Conservation (phyloP, 1,140 invertebrate genomes). For the Drosophila fuyamai region DNA sequence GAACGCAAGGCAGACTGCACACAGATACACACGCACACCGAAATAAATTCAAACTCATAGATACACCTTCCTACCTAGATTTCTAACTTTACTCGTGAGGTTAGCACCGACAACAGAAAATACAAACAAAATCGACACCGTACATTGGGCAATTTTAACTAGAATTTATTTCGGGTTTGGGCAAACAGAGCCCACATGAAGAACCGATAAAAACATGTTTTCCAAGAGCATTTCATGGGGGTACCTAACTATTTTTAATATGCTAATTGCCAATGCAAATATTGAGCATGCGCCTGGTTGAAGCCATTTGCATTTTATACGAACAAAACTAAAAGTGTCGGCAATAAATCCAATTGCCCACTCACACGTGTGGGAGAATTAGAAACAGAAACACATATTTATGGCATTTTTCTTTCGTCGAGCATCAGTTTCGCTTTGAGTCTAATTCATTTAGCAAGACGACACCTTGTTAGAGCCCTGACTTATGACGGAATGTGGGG, state of each 20-base stretch:
- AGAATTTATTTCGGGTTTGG: constrained; percentile 56
- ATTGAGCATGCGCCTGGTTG: constrained; percentile 60
- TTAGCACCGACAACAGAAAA: constrained; percentile 5
- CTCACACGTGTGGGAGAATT: constrained; percentile 10
- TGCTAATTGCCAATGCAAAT: constrained; percentile 72
- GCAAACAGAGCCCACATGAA: constrained; percentile 10
- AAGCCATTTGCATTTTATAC: constrained; percentile 68
- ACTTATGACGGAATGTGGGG: constrained; percentile 45
- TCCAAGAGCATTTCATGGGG: constrained; percentile 1
- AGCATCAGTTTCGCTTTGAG: constrained; percentile 26
- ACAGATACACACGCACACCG: constrained; percentile 1
- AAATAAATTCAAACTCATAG: constrained; percentile 1
- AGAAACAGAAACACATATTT: constrained; percentile 38
- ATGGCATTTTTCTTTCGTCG: constrained; percentile 26
- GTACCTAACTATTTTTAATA: constrained; percentile 32
- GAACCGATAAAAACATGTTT: constrained; percentile 4
- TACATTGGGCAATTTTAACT: constrained; percentile 64
- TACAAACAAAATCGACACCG: constrained; percentile 31
- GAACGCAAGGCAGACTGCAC: constrained; percentile 55
- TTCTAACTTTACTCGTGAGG: constrained; percentile 19
- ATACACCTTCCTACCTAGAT: constrained; percentile 33
- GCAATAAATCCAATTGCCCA: constrained; percentile 50
- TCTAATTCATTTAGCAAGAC: constrained; percentile 77
- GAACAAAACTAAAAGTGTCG: constrained; percentile 72
- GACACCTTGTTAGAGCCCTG: constrained; percentile 71